These are phyloP conservation scores for Cataglyphis albicans DNA, from an alignment of 2,888 invertebrate species.

Conservation along the genomic window DNA sequence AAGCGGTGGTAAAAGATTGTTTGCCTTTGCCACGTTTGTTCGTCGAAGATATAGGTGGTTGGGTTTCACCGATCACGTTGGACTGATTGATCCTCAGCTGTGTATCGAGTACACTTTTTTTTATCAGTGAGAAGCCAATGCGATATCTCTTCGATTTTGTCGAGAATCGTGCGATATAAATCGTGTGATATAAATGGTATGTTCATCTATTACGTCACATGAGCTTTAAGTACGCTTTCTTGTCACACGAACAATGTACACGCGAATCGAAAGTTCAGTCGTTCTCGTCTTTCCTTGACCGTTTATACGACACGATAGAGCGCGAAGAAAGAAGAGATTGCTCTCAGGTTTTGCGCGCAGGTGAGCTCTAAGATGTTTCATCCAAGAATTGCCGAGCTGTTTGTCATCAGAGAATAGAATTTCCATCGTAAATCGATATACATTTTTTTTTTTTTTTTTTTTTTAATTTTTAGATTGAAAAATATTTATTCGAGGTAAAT, in stretches of 20 bases:
- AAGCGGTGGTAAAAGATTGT: not conserved
- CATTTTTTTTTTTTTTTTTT: not conserved
- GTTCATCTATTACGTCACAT: conserved; percentile 13
- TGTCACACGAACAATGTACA: conserved; percentile 15
- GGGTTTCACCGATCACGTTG: conserved; percentile 22
- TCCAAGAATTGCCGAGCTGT: not conserved
- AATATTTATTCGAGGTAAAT: not conserved
- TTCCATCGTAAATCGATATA: not conserved
- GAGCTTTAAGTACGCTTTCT: conserved; percentile 15
- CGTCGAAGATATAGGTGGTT: conserved; percentile 16
- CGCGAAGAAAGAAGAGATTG: not conserved
- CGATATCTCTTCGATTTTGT: conserved; percentile 3
- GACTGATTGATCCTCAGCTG: conserved; percentile 5
- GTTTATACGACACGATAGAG: conserved; percentile 23
- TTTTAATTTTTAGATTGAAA: not conserved
- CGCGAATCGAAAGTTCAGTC: conserved; percentile 13
- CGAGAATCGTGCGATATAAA: conserved; percentile 3
- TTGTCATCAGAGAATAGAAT: not conserved
- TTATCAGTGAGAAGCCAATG: not conserved
- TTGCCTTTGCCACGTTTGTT: not conserved
- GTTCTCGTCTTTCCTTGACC: conserved; percentile 1
- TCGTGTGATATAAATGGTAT: conserved; percentile 7
- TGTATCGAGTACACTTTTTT: conserved; percentile 26
- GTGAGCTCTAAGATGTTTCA: not conserved
- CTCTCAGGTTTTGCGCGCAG: not conserved